Percentiles rank a stretch among this genome's conserved stretches.
phyloP scores from a whole-genome alignment of 2,888 invertebrate genomes.

The Napeogenes inachia region DNA sequence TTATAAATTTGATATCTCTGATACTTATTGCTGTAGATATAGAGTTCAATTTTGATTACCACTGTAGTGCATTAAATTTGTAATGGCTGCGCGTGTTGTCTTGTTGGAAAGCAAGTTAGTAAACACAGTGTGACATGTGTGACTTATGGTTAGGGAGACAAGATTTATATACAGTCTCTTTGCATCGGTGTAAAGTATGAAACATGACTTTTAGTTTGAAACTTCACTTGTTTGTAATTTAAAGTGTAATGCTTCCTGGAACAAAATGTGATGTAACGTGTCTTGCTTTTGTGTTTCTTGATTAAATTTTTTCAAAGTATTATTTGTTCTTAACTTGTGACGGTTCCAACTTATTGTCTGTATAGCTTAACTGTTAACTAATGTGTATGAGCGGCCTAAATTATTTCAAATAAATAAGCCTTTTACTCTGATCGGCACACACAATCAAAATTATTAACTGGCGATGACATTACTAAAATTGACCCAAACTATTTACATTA shows the following conservation, averaged over 20 bases:
- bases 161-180: conserved; percentile 38
- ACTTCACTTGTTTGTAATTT: conserved; percentile 28
- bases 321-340: neutral
- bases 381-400: no score
- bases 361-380: no score
- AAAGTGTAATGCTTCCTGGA: conserved; percentile 15
- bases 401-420: neutral
- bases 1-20: neutral
- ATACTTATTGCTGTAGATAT: neutral
- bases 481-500: conserved; percentile 69
- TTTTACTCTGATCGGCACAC: conserved; percentile 9
- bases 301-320: neutral
- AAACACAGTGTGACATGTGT: conserved; percentile 40
- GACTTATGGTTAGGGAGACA: conserved; percentile 37
- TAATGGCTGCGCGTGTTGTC: conserved; percentile 30
- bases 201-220: conserved; percentile 35
- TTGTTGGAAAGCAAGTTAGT: conserved; percentile 41
- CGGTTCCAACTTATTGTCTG: no score
- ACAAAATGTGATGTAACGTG: neutral
- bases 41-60: conserved; percentile 14
- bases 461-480: conserved; percentile 63
- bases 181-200: conserved; percentile 34
- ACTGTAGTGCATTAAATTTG: conserved; percentile 15
- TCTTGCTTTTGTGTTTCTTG: neutral
- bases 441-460: conserved; percentile 54